Conservation (phyloP, 2,888 invertebrate genomes). For the Dynastes maya region DNA sequence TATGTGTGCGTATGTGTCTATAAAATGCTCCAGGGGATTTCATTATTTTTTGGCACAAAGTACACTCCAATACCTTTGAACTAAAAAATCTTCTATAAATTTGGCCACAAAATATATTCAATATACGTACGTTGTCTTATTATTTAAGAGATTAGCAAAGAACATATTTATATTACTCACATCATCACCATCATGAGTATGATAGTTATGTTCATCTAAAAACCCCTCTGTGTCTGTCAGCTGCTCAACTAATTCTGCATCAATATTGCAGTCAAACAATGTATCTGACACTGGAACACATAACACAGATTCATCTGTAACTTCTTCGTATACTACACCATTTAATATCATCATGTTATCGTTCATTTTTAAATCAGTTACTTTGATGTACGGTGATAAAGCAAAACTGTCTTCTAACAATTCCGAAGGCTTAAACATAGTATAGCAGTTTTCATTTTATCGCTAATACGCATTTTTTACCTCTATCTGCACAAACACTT, state of each 20-base stretch:
- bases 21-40: constrained; percentile 54
- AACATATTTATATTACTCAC: constrained; percentile 43
- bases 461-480: constrained; percentile 25
- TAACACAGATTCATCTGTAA: constrained; percentile 47
- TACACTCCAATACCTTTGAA: constrained; percentile 48
- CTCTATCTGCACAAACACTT: constrained; percentile 50
- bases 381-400: constrained; percentile 50
- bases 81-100: constrained; percentile 32
- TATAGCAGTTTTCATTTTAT: constrained; percentile 37
- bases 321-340: constrained; percentile 45
- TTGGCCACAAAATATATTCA: constrained; percentile 6
- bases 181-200: constrained; percentile 46
- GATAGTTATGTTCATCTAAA: constrained; percentile 51
- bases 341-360: constrained; percentile 51
- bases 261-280: constrained; percentile 50
- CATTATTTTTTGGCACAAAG: constrained; percentile 54
- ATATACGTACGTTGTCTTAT: constrained; percentile 33
- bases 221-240: constrained; percentile 45
- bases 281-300: constrained; percentile 50
- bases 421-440: constrained; percentile 47
- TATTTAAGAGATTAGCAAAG: constrained; percentile 39
- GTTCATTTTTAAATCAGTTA: constrained; percentile 47
- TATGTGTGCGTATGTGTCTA: constrained; percentile 55
- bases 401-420: constrained; percentile 51
- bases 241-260: constrained; percentile 35